Conservation (phyloP, 1,140 invertebrate genomes). For the Druon quercuslanigerum region DNA sequence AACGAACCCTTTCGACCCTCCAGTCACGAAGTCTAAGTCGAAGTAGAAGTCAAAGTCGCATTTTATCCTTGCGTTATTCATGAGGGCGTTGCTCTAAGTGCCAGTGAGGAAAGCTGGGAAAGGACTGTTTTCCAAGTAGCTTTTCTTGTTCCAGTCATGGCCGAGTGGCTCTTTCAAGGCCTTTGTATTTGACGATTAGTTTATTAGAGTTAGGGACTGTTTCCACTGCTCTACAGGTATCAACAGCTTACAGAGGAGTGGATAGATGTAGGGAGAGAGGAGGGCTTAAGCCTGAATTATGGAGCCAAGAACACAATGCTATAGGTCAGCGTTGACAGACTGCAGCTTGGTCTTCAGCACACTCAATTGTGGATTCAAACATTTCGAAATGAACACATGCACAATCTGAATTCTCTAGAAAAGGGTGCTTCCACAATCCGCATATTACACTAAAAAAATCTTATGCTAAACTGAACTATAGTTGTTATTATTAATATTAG, state of each 20-base stretch:
- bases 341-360: conserved; percentile 50
- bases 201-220: conserved; percentile 13
- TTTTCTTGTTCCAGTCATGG: conserved; percentile 51
- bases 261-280: not conserved
- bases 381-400: conserved; percentile 9
- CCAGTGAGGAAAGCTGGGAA: conserved; percentile 35
- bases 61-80: conserved; percentile 44
- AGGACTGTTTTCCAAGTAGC: conserved; percentile 49
- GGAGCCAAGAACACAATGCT: conserved; percentile 50
- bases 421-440: too few species aligned
- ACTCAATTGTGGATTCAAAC: conserved; percentile 25
- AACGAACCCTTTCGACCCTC: conserved; percentile 2
- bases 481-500: too few species aligned
- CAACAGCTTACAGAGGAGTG: not conserved
- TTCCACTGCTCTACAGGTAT: conserved; percentile 23
- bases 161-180: conserved; percentile 16
- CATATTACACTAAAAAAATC: too few species aligned
- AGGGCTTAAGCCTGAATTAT: conserved; percentile 62
- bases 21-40: conserved; percentile 11
- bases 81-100: conserved; percentile 35
- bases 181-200: conserved; percentile 20
- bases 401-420: not conserved
- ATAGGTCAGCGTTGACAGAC: conserved; percentile 41
- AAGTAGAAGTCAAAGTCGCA: not conserved
- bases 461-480: too few species aligned